phyloP scores from a whole-genome alignment of 2,113 vertebrate genomes.

The Acrocephalus arundinaceus region DNA sequence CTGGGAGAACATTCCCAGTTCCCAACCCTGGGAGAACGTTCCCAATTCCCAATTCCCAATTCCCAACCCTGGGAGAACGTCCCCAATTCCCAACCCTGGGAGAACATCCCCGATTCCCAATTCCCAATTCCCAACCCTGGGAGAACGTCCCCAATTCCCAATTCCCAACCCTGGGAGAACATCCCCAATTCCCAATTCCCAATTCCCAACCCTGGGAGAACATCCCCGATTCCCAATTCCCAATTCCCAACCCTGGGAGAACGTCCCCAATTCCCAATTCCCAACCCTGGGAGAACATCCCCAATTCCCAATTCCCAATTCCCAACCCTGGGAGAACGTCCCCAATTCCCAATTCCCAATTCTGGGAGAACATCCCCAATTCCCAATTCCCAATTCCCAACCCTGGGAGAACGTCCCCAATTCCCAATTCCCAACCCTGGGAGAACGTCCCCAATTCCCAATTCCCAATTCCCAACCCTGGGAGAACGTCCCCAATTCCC shows the following conservation, averaged over 20 bases:
- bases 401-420: background rate
- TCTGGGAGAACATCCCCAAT: background rate
- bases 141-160: background rate
- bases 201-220: background rate
- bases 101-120: too few species aligned
- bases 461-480: background rate
- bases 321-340: background rate
- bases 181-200: too few species aligned
- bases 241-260: background rate
- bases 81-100: fast-evolving
- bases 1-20: background rate
- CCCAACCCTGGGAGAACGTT: background rate
- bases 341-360: fast-evolving
- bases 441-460: too few species aligned
- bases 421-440: background rate
- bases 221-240: too few species aligned
- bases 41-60: too few species aligned
- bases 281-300: background rate
- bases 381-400: background rate
- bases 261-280: background rate
- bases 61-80: background rate
- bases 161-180: background rate
- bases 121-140: background rate
- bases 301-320: too few species aligned
- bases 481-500: too few species aligned